Evolutionary conservation across 2,888 invertebrate genomes (phyloP).

Genomic region (Tubulanus polymorphus): DNA sequence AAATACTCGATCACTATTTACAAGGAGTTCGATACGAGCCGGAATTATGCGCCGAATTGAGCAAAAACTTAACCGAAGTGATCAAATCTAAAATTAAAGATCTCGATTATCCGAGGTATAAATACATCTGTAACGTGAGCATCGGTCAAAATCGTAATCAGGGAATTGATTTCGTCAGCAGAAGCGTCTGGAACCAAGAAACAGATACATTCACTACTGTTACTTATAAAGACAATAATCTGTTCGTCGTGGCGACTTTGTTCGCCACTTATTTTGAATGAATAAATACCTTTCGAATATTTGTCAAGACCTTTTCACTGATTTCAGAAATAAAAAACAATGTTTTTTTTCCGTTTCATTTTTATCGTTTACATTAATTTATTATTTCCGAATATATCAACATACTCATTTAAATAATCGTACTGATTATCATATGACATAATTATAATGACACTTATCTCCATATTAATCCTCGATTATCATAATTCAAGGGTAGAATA

Average conservation of each 20-base stretch:
- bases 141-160: slow-evolving; percentile 17
- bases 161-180: slow-evolving; percentile 17
- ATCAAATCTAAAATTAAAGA: slow-evolving; percentile 17
- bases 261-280: slow-evolving; percentile 22
- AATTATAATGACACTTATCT: too few relatives aligned
- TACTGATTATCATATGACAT: too few relatives aligned
- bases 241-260: slow-evolving; percentile 21
- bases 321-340: too few relatives aligned
- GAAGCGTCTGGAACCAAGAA: slow-evolving; percentile 19
- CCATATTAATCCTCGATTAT: too few relatives aligned
- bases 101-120: slow-evolving; percentile 18
- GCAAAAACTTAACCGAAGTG: slow-evolving; percentile 14
- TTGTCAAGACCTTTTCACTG: too few relatives aligned
- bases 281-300: too few relatives aligned
- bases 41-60: slow-evolving; percentile 6
- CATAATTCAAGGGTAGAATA: too few relatives aligned
- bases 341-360: too few relatives aligned
- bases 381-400: too few relatives aligned
- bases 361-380: too few relatives aligned
- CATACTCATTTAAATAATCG: too few relatives aligned
- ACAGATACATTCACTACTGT: slow-evolving; percentile 20
- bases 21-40: slow-evolving; percentile 16
- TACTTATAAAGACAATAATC: slow-evolving; percentile 14
- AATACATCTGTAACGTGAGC: slow-evolving; percentile 18
- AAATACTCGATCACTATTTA: slow-evolving; percentile 23